A percentile compares a stretch with the other conserved stretches of the same genome.
These are phyloP conservation scores for Spicauda simplicius DNA, from an alignment of 2,888 invertebrate species.

Conservation along the genomic window DNA sequence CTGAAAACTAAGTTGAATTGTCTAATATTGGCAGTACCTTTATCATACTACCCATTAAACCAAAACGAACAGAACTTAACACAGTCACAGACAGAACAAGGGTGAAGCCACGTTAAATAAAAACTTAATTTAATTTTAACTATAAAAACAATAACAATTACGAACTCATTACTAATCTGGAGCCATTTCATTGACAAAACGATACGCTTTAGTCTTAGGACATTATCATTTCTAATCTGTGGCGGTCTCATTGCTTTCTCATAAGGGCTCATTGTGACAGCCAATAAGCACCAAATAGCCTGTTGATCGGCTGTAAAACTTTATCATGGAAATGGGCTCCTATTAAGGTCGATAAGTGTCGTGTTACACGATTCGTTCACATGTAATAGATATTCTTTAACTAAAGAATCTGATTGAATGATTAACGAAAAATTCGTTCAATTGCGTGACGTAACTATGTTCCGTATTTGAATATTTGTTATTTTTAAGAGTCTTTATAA, in stretches of 20 bases:
- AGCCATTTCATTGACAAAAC: neutral
- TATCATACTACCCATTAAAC: too few relatives aligned
- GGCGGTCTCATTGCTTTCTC: conserved; percentile 49
- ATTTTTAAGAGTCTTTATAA: too few relatives aligned
- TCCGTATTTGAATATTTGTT: too few relatives aligned
- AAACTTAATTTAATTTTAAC: neutral
- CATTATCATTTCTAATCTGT: conserved; percentile 42
- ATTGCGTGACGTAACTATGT: too few relatives aligned
- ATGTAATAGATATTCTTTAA: conserved; percentile 35
- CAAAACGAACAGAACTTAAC: too few relatives aligned
- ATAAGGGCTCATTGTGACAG: conserved; percentile 55
- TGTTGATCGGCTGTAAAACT: conserved; percentile 53
- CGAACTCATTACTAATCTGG: neutral
- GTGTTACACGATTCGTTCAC: conserved; percentile 48
- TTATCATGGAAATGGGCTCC: conserved; percentile 53
- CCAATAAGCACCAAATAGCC: conserved; percentile 53
- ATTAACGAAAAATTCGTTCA: neutral
- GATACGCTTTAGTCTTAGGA: conserved; percentile 35
- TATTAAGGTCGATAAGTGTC: conserved; percentile 54
- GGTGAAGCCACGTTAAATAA: too few relatives aligned
- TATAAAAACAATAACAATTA: neutral
- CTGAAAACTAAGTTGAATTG: too few relatives aligned
- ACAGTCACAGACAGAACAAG: too few relatives aligned
- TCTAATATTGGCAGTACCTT: too few relatives aligned
- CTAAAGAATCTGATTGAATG: conserved; percentile 14